These are phyloP conservation scores for Cosmia trapezina DNA, from an alignment of 2,888 invertebrate species.

Conservation along the genomic window DNA sequence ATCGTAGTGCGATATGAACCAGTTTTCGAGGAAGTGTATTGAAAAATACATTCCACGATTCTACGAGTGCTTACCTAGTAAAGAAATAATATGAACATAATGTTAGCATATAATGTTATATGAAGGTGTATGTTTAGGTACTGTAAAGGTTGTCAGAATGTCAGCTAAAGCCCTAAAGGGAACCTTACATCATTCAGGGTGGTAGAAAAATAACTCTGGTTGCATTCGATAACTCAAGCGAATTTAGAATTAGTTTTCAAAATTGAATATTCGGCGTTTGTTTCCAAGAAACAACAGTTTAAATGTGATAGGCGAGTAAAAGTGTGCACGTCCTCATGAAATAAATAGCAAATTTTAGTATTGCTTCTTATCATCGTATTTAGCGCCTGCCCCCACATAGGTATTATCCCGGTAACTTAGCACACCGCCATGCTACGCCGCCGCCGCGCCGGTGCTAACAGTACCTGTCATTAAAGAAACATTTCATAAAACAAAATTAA, in stretches of 20 bases:
- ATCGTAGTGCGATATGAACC: no score
- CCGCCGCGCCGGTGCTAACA: neutral
- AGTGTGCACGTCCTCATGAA: neutral
- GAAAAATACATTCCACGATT: neutral
- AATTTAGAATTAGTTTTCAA: neutral
- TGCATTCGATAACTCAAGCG: neutral
- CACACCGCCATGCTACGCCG: no score
- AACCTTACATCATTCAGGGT: neutral
- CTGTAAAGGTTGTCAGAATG: neutral
- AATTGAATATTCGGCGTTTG: neutral
- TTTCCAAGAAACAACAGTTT: no score
- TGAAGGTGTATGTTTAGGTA: neutral
- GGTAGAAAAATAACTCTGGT: neutral
- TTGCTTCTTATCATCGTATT: neutral
- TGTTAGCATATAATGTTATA: neutral
- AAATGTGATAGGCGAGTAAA: no score
- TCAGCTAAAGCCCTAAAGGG: no score
- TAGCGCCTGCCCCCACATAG: neutral
- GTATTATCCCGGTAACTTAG: neutral
- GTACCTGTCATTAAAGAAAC: neutral
- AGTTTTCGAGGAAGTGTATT: no score
- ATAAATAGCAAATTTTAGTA: neutral
- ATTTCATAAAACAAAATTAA: slow-evolving; percentile 10
- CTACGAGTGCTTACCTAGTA: neutral
- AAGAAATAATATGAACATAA: neutral